Evolutionary conservation across 35 echinoderm and acorn worm genomes (phyloP), one percentile per base, ranked within the genome.

Genomic region (Apostichopus californicus): DNA sequence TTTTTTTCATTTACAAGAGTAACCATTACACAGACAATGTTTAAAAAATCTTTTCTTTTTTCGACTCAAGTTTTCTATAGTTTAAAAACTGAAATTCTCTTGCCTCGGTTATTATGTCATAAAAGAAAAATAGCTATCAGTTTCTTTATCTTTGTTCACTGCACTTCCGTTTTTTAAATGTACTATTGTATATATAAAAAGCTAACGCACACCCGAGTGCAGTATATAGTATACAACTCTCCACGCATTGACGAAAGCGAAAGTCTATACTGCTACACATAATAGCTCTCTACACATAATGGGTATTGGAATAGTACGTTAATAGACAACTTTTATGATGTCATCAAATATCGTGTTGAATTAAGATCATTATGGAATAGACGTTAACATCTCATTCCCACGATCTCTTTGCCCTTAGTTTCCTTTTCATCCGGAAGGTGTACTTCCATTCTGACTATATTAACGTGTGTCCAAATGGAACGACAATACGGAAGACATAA

Each of bases 401-500:
- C 80, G 80, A 83, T 83, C 80, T 83, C 80, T 83, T 83, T 56
- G 80, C 80, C 80, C 80, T 17, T 25, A 83, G 34, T 68, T 83
- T 83, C 80, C 80, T 83, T n/a, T 83, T 83, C 80, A 83, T 55
- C 52, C 80, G 80, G 80, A 83, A 83, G 52, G 14, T 15, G 46
- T 83, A 46, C 55, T 83, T 83, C 80, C 80, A 83, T 55, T 11
- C 24, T 55, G 80, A 83, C 24, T 56, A 55, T 83, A 54, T 83
- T 83, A 83, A 83, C 80, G 80, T 55, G 80, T 83, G 80, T 55
- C 34, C 80, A 83, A 83, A 34, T 56, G 25, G 80, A 83, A 83
- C 80, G n/a, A 83, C 80, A 83, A 83, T 83, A 83, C 46, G 80
- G 80, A 83, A 83, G 80, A 83, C n/a, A 83, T 83, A 83, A 55